Percentiles rank a stretch among this genome's conserved stretches.
phyloP scores from a whole-genome alignment of 2,888 invertebrate species.

The Pollenia labialis region DNA sequence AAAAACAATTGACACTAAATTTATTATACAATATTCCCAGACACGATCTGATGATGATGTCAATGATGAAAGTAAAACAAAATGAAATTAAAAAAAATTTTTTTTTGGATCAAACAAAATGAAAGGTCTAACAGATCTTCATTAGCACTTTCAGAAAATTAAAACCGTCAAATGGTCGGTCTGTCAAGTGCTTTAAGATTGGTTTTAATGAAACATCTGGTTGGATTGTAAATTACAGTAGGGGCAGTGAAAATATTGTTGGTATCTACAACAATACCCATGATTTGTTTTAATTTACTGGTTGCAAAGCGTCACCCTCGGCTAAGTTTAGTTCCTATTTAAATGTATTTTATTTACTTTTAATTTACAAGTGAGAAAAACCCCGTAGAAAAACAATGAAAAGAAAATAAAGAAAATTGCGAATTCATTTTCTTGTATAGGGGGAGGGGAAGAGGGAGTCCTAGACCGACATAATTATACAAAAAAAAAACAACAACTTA shows the following conservation, averaged over 20 bases:
- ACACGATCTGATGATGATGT: slow-evolving; percentile 47
- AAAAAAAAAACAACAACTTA: slow-evolving; percentile 32
- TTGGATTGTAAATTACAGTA: slow-evolving; percentile 15
- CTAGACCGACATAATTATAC: slow-evolving; percentile 5
- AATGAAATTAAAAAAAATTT: slow-evolving; percentile 19
- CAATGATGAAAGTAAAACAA: slow-evolving; percentile 48
- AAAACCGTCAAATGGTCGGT: background rate
- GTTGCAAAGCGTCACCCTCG: slow-evolving; percentile 61
- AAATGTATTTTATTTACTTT: slow-evolving; percentile 11
- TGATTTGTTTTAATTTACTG: background rate
- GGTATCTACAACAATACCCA: slow-evolving; percentile 34
- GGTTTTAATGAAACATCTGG: background rate
- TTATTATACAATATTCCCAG: slow-evolving; percentile 60
- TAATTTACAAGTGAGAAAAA: slow-evolving; percentile 40
- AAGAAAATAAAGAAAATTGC: slow-evolving; percentile 48
- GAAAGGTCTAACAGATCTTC: slow-evolving; percentile 74
- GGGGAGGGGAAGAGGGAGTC: background rate
- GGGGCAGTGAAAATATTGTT: slow-evolving; percentile 46
- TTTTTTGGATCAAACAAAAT: slow-evolving; percentile 67
- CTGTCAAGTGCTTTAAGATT: background rate
- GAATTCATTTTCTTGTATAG: slow-evolving; percentile 45
- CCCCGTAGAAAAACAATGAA: background rate
- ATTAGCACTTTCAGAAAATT: slow-evolving; percentile 77
- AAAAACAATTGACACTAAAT: slow-evolving; percentile 15
- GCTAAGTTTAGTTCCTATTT: slow-evolving; percentile 63